Conservation (phyloP, 2,797 vertebrate genomes). For the Halcyon badia region DNA sequence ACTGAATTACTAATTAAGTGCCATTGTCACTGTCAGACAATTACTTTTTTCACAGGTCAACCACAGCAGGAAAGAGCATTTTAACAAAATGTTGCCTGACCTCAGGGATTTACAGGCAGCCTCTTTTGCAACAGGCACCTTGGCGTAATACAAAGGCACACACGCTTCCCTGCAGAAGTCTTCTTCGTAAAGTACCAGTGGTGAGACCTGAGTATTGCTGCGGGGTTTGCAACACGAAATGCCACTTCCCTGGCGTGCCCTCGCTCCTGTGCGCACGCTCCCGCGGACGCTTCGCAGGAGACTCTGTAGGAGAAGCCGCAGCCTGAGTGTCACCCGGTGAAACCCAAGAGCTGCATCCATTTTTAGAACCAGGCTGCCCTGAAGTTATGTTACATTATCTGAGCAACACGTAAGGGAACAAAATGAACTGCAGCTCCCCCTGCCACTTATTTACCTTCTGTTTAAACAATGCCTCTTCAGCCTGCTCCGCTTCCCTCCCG, state of each 20-base stretch:
- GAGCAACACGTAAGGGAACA: conserved; percentile 57
- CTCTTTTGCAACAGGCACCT: not conserved
- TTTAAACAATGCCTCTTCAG: conserved; percentile 20
- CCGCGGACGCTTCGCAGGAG: fast-evolving
- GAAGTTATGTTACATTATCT: conserved; percentile 42
- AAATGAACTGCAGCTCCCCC: conserved; percentile 47
- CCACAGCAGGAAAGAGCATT: not conserved
- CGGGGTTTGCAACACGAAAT: not conserved
- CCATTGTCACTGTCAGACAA: not conserved
- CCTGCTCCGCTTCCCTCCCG: not conserved
- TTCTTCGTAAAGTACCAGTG: not conserved
- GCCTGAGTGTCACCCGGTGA: not conserved
- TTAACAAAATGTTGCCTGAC: not conserved
- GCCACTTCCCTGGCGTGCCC: not conserved
- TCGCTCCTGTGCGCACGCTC: not conserved
- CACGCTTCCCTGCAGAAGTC: not conserved
- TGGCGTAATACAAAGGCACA: not conserved
- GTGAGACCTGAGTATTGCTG: not conserved
- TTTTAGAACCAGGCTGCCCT: conserved; percentile 55
- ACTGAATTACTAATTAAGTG: not conserved
- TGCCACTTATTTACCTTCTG: conserved; percentile 52
- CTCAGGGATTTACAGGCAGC: conserved; percentile 19
- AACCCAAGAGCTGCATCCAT: conserved; percentile 55
- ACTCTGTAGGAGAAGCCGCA: not conserved
- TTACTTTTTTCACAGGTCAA: not conserved